A percentile compares a stretch with the other conserved stretches of the same genome.
Conservation (phyloP, 2,888 invertebrate species). For the Lacanobia oleracea region DNA sequence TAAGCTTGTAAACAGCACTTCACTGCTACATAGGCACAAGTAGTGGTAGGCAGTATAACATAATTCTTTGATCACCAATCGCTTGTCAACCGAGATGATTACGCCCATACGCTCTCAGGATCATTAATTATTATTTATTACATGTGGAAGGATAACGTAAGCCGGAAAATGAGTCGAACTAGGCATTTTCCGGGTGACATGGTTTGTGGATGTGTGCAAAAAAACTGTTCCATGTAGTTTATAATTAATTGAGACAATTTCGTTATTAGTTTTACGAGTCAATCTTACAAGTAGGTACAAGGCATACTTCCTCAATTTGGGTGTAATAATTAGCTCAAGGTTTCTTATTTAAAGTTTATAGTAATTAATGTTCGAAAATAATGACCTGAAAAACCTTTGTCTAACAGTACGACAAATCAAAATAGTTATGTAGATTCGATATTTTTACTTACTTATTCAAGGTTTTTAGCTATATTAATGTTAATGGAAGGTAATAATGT, state of each 20-base stretch:
- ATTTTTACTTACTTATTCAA: no score
- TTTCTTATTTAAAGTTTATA: no score
- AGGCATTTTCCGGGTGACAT: constrained; percentile 46
- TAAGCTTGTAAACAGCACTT: not conserved
- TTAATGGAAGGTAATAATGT: not conserved
- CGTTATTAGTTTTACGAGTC: not conserved
- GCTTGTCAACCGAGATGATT: constrained; percentile 35
- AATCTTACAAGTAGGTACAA: no score
- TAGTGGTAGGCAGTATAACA: not conserved
- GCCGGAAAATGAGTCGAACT: constrained; percentile 38
- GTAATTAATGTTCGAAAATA: no score
- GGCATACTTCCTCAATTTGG: not conserved
- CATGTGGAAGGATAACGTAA: constrained; percentile 15
- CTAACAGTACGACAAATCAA: no score
- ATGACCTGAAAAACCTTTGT: no score
- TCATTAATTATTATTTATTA: constrained; percentile 58
- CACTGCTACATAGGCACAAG: not conserved
- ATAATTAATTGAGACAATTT: constrained; percentile 8
- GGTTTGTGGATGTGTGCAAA: not conserved
- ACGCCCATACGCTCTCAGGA: constrained; percentile 40
- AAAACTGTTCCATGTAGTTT: constrained; percentile 7
- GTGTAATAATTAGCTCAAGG: not conserved
- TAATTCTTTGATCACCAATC: constrained; percentile 46
- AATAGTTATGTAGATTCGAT: no score
- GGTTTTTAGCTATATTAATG: not conserved